These are phyloP conservation scores for Cosmopolites sordidus DNA, from an alignment of 2,888 invertebrate genomes.

Conservation along the genomic window DNA sequence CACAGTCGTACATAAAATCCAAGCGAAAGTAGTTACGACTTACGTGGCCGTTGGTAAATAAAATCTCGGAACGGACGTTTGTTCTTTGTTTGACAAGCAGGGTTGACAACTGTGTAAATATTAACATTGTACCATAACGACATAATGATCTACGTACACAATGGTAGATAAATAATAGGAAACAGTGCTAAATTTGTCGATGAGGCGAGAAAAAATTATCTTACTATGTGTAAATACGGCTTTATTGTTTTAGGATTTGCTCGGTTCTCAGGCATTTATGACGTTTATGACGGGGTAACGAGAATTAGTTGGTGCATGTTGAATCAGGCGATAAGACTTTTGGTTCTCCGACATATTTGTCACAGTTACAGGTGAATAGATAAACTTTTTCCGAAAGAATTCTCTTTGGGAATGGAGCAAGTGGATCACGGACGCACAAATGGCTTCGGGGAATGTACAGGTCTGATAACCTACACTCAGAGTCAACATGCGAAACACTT, in stretches of 20 bases:
- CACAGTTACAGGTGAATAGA: too few species aligned
- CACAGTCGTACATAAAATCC: too few species aligned
- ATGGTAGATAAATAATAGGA: slow-evolving; percentile 21
- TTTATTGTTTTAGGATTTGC: slow-evolving; percentile 25
- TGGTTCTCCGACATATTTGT: too few species aligned
- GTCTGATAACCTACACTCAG: too few species aligned
- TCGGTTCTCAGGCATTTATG: background rate
- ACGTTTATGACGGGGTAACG: background rate
- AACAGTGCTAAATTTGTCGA: slow-evolving; percentile 26
- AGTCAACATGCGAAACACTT: too few species aligned
- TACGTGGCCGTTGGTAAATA: slow-evolving; percentile 16
- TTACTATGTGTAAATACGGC: slow-evolving; percentile 18
- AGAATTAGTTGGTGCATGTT: background rate
- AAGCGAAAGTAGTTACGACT: too few species aligned
- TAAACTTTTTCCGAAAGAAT: too few species aligned
- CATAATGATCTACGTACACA: slow-evolving; percentile 35
- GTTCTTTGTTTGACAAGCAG: slow-evolving; percentile 34
- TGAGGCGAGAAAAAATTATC: slow-evolving; percentile 27
- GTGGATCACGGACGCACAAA: too few species aligned
- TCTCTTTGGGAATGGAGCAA: too few species aligned
- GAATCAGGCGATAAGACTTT: too few species aligned
- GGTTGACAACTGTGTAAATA: slow-evolving; percentile 37
- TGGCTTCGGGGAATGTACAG: too few species aligned
- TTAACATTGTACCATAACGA: slow-evolving; percentile 32
- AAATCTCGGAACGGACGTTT: slow-evolving; percentile 19